Percentiles rank a stretch among this genome's conserved stretches.
These are phyloP conservation scores for Chrysogorgia sp. DNA, from an alignment of 92 coral and sea anemone genomes.

Conservation along the genomic window DNA sequence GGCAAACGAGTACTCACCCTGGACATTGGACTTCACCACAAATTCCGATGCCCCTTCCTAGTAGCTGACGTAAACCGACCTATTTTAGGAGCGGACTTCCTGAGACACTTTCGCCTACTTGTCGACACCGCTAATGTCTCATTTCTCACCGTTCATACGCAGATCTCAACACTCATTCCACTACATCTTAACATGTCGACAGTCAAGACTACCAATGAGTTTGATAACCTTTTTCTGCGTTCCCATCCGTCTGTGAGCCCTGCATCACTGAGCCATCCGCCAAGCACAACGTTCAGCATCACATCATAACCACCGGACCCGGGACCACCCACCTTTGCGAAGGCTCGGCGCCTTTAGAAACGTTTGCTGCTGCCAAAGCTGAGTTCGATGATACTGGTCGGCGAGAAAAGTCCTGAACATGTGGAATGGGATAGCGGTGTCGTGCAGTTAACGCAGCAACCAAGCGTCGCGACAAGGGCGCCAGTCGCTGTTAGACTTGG, in stretches of 20 bases:
- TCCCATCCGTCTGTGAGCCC: not conserved
- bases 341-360: conserved; percentile 17
- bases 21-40: conserved; percentile 18
- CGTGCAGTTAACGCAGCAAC: too few relatives aligned
- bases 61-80: not conserved
- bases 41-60: not conserved
- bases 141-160: not conserved
- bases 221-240: conserved; percentile 1
- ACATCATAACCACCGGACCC: conserved; percentile 6
- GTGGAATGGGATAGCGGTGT: too few relatives aligned
- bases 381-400: not conserved
- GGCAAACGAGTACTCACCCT: not conserved
- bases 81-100: not conserved
- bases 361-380: not conserved
- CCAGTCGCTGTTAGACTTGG: too few relatives aligned
- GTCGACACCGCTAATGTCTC: conserved; percentile 6
- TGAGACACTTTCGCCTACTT: not conserved
- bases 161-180: not conserved
- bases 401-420: not conserved
- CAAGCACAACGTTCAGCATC: conserved; percentile 23
- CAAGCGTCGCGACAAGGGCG: too few relatives aligned
- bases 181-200: not conserved
- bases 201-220: not conserved
- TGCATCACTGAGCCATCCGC: not conserved
- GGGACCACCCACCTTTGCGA: conserved; percentile 17